Evolutionary conservation across 2,888 invertebrate species (phyloP).

Genomic region (Dexiosoma caninum): DNA sequence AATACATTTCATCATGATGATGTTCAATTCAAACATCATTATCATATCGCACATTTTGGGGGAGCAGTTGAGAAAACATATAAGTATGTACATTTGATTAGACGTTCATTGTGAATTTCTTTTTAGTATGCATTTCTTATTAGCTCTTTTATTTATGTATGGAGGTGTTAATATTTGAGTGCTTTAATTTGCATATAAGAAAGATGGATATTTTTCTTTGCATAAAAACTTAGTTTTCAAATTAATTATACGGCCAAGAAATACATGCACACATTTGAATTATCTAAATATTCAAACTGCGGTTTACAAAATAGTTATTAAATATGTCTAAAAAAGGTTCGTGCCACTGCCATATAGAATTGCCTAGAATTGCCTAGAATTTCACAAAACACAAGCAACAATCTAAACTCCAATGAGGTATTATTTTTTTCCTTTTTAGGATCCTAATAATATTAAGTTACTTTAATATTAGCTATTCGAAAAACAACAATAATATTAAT

Average conservation of each 20-base stretch:
- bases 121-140: background rate
- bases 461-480: too few species aligned
- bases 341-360: too few species aligned
- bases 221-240: background rate
- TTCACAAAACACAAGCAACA: too few species aligned
- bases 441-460: too few species aligned
- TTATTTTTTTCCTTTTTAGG: too few species aligned
- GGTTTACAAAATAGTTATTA: background rate
- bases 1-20: slow-evolving; percentile 13
- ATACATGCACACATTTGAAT: background rate
- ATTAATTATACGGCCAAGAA: slow-evolving; percentile 28
- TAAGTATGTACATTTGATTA: slow-evolving; percentile 9
- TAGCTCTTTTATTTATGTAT: background rate
- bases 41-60: slow-evolving; percentile 30
- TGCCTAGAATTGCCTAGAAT: too few species aligned
- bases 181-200: slow-evolving; percentile 9
- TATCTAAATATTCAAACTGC: slow-evolving; percentile 5
- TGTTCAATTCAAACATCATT: background rate
- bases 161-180: slow-evolving; percentile 35
- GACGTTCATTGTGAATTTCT: background rate
- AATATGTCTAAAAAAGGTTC: too few species aligned
- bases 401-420: too few species aligned
- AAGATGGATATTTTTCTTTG: background rate
- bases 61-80: slow-evolving; percentile 26
- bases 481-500: too few species aligned